These are phyloP conservation scores for Oryctes rhinoceros DNA, from an alignment of 1,140 invertebrate genomes.

Conservation along the genomic window DNA sequence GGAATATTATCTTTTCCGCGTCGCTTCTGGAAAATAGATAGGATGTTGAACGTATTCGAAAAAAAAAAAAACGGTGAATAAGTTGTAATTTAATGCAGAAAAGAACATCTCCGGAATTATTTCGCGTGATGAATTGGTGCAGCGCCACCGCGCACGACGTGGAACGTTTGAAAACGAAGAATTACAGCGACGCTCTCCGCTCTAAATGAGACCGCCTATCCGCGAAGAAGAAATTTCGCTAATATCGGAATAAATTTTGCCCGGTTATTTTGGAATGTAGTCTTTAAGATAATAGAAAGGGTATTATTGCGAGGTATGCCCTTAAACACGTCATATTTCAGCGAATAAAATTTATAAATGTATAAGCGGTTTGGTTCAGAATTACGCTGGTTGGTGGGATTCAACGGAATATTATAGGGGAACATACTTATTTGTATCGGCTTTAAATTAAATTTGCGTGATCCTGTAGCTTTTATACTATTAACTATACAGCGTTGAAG, in stretches of 20 bases:
- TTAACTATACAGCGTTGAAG: too few species aligned
- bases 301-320: neutral
- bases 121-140: constrained; percentile 29
- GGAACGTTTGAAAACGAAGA: neutral
- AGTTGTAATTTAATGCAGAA: constrained; percentile 32
- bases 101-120: constrained; percentile 19
- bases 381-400: too few species aligned
- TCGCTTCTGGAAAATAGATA: neutral
- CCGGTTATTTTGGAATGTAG: neutral
- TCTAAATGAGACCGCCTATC: neutral
- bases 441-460: too few species aligned
- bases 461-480: too few species aligned
- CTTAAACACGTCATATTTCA: constrained; percentile 13
- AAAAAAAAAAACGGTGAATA: neutral
- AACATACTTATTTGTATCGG: too few species aligned
- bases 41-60: neutral
- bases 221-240: neutral
- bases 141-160: neutral
- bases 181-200: neutral
- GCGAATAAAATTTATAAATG: constrained; percentile 11
- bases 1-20: constrained; percentile 9
- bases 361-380: neutral
- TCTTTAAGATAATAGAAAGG: constrained; percentile 7
- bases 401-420: too few species aligned
- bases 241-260: constrained; percentile 16